phyloP scores from a whole-genome alignment of 2,113 vertebrate genomes.

The Serinus canaria region DNA sequence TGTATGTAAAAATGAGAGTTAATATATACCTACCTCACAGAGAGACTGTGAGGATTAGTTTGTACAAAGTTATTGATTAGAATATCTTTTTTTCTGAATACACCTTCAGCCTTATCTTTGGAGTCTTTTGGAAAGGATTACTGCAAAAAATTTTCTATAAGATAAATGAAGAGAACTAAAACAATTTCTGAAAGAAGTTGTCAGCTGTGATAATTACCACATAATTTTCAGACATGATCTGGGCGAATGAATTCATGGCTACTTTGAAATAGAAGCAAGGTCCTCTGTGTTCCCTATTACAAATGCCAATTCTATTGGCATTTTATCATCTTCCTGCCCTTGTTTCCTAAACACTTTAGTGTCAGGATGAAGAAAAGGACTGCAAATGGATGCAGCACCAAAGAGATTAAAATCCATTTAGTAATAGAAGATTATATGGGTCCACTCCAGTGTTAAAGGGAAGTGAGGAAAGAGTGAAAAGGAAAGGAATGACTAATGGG shows the following conservation, averaged over 20 bases:
- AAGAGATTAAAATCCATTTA: not conserved
- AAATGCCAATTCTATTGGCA: not conserved
- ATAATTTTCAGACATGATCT: not conserved
- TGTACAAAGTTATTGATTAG: not conserved
- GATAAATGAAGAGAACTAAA: not conserved
- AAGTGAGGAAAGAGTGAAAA: not conserved
- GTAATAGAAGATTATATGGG: not conserved
- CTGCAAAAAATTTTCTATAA: not conserved
- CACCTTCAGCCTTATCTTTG: conserved; percentile 22
- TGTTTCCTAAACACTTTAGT: not conserved
- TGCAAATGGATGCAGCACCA: not conserved
- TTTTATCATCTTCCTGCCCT: not conserved
- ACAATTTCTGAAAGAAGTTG: not conserved
- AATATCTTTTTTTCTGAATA: not conserved
- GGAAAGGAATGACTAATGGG: not conserved
- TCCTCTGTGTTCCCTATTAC: not conserved
- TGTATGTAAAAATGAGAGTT: not conserved
- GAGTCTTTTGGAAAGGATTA: conserved; percentile 6
- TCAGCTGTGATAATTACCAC: not conserved
- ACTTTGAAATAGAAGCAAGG: not conserved
- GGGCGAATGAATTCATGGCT: not conserved
- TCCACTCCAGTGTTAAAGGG: not conserved
- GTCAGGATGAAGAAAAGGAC: not conserved
- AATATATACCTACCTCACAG: not conserved
- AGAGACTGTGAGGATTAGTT: not conserved